Percentiles rank a stretch among this genome's conserved stretches.
phyloP scores from a whole-genome alignment of 2,113 vertebrate species.

The Anguilla rostrata region DNA sequence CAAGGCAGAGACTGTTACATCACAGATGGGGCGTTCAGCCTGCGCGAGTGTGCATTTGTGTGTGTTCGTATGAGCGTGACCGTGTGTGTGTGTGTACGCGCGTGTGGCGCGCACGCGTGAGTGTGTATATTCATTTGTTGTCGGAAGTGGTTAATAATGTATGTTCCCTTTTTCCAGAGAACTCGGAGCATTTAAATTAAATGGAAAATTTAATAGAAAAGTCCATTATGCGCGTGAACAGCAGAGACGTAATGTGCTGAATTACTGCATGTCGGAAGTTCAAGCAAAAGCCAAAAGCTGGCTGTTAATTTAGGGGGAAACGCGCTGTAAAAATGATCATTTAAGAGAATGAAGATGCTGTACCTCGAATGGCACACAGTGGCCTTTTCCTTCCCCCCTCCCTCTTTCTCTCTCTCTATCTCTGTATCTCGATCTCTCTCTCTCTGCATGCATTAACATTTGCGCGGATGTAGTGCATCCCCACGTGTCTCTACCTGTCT shows the following conservation, averaged over 20 bases:
- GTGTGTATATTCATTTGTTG: neutral
- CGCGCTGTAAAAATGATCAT: neutral
- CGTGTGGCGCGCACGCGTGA: neutral
- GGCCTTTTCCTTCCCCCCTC: conserved; percentile 13
- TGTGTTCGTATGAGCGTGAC: neutral
- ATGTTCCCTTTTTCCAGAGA: neutral
- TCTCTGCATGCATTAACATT: conserved; percentile 50
- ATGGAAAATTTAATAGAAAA: neutral
- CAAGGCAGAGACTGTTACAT: too few relatives aligned
- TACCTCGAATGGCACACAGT: neutral
- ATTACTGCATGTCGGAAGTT: neutral
- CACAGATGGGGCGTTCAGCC: neutral
- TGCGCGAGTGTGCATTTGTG: neutral
- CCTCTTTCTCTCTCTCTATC: neutral
- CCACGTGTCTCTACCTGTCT: neutral
- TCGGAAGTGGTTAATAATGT: neutral
- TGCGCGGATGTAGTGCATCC: neutral
- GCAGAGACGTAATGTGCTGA: neutral
- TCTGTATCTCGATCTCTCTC: neutral
- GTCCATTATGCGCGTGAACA: neutral
- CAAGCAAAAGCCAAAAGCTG: neutral
- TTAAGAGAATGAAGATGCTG: neutral
- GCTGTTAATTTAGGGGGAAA: neutral
- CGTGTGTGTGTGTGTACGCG: neutral
- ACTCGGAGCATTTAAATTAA: neutral